Percentiles rank a stretch among this genome's conserved stretches.
Evolutionary conservation across 2,113 vertebrate species (phyloP).

Genomic region (Callipepla squamata): DNA sequence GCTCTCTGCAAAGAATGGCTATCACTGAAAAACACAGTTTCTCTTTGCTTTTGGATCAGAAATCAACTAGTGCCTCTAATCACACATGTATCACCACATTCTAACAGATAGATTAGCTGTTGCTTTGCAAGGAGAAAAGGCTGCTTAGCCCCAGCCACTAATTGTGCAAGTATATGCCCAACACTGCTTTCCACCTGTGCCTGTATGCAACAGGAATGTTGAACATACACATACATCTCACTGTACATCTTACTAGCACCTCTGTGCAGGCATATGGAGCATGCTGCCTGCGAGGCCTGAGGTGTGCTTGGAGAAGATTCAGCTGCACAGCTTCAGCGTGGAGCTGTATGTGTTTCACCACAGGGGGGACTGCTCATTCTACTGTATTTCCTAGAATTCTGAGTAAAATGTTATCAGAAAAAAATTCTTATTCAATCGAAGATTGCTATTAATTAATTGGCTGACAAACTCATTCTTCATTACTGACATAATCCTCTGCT

Average conservation of each 20-base stretch:
- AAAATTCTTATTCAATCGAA: background rate
- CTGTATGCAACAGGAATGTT: background rate
- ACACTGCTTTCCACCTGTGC: background rate
- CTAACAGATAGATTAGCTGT: background rate
- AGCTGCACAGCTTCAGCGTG: background rate
- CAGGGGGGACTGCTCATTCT: background rate
- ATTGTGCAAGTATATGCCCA: background rate
- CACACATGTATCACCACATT: background rate
- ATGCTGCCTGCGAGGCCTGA: background rate
- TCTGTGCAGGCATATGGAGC: background rate
- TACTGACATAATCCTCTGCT: background rate
- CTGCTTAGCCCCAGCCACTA: background rate
- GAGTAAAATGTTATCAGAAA: background rate
- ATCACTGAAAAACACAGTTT: background rate
- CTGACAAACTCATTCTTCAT: background rate
- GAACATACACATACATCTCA: background rate
- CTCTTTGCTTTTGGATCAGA: background rate
- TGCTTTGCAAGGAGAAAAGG: background rate
- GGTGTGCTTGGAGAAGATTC: background rate
- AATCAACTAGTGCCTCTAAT: background rate
- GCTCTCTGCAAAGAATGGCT: background rate
- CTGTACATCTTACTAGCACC: background rate
- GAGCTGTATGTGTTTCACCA: background rate
- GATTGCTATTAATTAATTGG: background rate
- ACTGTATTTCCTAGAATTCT: background rate